Percentiles rank a stretch among this genome's conserved stretches.
Conservation (phyloP, 2,113 vertebrate species). For the Sphyrna mokarran region DNA sequence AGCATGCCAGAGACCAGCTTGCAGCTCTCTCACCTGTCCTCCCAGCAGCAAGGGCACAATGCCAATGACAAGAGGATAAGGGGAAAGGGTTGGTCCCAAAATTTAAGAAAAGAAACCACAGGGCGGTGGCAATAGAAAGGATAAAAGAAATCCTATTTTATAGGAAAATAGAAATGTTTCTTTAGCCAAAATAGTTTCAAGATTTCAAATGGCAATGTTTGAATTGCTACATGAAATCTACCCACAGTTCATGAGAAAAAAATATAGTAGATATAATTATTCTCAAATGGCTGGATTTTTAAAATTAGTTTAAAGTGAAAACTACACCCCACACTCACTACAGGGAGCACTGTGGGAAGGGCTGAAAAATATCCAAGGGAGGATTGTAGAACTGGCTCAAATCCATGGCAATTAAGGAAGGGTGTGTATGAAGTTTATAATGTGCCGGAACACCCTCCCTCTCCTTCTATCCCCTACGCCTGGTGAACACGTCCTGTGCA, state of each 20-base stretch:
- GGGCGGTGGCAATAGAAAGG: constrained; percentile 27
- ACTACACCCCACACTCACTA: not conserved
- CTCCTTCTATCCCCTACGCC: not conserved
- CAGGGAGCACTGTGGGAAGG: constrained; percentile 5
- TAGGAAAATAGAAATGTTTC: not conserved
- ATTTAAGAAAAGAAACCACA: constrained; percentile 20
- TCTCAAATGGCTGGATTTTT: constrained; percentile 20
- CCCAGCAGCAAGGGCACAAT: constrained; percentile 1
- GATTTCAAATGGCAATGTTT: not conserved
- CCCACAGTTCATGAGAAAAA: not conserved
- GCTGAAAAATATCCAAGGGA: constrained; percentile 7
- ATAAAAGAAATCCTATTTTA: not conserved
- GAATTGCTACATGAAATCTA: not conserved
- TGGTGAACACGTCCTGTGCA: not conserved
- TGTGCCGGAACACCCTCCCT: constrained; percentile 26
- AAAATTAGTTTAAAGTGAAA: constrained; percentile 8
- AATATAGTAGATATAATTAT: not conserved
- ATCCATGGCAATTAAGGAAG: constrained; percentile 32
- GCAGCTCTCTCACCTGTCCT: constrained; percentile 31
- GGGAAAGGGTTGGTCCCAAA: constrained; percentile 30
- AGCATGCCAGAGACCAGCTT: constrained; percentile 14
- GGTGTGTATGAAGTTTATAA: constrained; percentile 27
- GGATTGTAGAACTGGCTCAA: constrained; percentile 24
- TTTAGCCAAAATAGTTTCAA: not conserved
- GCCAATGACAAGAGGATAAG: constrained; percentile 25